phyloP scores from a whole-genome alignment of 2,113 vertebrate species.

The Marmota monax region DNA sequence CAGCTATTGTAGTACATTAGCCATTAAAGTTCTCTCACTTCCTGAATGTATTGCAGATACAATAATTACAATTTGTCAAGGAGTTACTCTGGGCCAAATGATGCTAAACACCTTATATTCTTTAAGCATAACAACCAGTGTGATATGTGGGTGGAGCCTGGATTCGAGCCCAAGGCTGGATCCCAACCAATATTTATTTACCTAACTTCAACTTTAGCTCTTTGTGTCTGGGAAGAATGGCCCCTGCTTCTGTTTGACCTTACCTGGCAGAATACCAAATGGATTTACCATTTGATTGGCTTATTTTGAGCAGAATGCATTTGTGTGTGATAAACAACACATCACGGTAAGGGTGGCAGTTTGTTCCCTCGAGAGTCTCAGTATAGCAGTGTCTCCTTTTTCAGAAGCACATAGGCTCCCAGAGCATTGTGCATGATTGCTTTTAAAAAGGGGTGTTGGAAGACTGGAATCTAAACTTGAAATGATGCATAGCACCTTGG shows the following conservation, averaged over 20 bases:
- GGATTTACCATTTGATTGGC: not conserved
- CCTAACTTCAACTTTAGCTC: not conserved
- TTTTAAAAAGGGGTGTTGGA: constrained; percentile 29
- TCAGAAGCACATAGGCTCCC: constrained; percentile 67
- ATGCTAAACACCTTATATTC: not conserved
- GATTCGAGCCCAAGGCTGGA: not conserved
- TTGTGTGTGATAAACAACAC: constrained; percentile 46
- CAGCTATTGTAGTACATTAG: not conserved
- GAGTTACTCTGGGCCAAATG: not conserved
- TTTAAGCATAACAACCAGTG: not conserved
- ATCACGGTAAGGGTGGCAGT: constrained; percentile 45
- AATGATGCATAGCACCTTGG: not conserved
- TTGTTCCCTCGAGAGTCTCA: constrained; percentile 73
- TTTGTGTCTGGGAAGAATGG: not conserved
- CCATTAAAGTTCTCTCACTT: not conserved
- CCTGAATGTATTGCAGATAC: not conserved
- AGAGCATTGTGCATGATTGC: constrained; percentile 34
- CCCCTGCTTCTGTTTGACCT: not conserved
- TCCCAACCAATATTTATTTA: not conserved
- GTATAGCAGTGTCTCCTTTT: constrained; percentile 70
- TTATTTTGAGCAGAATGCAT: not conserved
- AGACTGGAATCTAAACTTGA: constrained; percentile 44
- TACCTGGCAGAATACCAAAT: not conserved
- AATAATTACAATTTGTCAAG: not conserved
- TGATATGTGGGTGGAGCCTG: not conserved